Base-by-base conservation (phyloP, 2,888 invertebrate genomes). In the Callimorpha dominula region DNA sequence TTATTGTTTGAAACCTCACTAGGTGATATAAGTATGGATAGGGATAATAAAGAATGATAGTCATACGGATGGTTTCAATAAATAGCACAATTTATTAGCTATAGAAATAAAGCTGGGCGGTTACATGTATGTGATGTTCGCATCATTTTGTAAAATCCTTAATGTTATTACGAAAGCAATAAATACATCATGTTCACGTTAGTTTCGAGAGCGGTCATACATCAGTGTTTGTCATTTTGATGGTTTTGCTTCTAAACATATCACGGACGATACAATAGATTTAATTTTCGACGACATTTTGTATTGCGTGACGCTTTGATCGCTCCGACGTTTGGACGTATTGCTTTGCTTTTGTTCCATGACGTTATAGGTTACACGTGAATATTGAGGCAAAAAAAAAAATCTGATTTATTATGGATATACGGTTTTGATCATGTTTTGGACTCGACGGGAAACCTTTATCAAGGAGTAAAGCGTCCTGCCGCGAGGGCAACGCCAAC, bases 1-100 rank as follows among this genome's bases (percentile, higher is more conserved):
- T 87, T 93, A 94, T 93, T 88, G 91, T 94, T 94, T 93, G 92
- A 92, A 94, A 94, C 95, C 95, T 95, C 94, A 95, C 91, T 95
- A 95, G 95, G 92, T 92, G 92, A 94, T 94, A 94, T 92, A 91
- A 88, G 87, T 89, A 90, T 90, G 86, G 85, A 86, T 92, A 92
- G 91, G 89, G 79, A 87, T 90, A 88, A 87, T 89, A 90, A 89
- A 86, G 87, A 89, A 88, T 84, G 90, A 85, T 89, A 87, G 89
- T 87, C 81, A 84, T 84, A 85, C 85, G 90, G 87, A 85, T 87
- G 92, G 89, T 91, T 89, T 89, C 90, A 88, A 87, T 86, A 86
- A 88, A 91, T 92, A 94, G 94, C 95, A 94, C 95, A 95, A 95
- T 93, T 92, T 89, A 89, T 89, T 93, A 94, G 93, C 93, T 92